Conservation (phyloP, 2,113 vertebrate genomes). For the Procavia capensis region DNA sequence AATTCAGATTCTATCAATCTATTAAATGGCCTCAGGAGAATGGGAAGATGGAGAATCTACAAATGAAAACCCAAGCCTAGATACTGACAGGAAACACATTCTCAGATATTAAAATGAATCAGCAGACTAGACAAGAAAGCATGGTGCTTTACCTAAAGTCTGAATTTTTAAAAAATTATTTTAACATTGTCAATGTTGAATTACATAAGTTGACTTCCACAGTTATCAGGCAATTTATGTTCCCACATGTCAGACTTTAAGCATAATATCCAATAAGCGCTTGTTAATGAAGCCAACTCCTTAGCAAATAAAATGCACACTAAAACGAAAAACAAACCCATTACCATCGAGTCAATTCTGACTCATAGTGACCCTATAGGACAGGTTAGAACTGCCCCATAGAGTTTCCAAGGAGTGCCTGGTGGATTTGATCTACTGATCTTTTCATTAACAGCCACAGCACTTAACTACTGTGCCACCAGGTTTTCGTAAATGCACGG, state of each 20-base stretch:
- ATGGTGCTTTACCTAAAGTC: background rate
- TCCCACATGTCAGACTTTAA: background rate
- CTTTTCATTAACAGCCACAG: too few relatives aligned
- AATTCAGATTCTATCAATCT: background rate
- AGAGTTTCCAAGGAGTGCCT: too few relatives aligned
- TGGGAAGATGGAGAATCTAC: background rate
- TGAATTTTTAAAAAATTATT: background rate
- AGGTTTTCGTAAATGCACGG: conserved; percentile 26
- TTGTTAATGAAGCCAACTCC: background rate
- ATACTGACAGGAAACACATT: background rate
- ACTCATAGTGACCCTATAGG: too few relatives aligned
- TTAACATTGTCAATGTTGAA: background rate
- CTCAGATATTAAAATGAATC: background rate
- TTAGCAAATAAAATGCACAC: conserved; percentile 42
- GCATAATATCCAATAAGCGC: background rate
- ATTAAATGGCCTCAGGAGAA: background rate
- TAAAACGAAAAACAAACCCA: too few relatives aligned
- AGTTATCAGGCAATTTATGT: background rate
- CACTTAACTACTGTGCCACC: too few relatives aligned
- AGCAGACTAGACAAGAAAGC: background rate
- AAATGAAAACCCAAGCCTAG: background rate
- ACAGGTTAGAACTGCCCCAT: too few relatives aligned
- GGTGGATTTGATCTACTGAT: too few relatives aligned
- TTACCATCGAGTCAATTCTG: too few relatives aligned
- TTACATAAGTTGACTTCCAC: background rate